phyloP scores from a whole-genome alignment of 2,113 vertebrate genomes.

The Ancistrus triradiatus region DNA sequence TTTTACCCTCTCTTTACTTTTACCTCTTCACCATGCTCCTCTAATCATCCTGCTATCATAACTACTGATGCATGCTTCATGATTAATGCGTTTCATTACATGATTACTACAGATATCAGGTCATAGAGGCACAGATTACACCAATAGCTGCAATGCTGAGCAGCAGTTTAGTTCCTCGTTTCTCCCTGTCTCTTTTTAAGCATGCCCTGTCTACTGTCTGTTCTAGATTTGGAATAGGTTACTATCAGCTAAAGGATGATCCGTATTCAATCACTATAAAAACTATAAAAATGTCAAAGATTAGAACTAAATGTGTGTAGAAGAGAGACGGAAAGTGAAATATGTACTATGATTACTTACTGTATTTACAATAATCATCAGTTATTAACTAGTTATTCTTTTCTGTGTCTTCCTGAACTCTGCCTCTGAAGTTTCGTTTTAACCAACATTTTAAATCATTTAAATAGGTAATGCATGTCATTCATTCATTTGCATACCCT shows the following conservation, averaged over 20 bases:
- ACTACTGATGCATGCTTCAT: constrained; percentile 37
- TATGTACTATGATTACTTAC: no score
- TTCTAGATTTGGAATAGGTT: constrained; percentile 81
- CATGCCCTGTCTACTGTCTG: constrained; percentile 65
- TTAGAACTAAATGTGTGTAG: no score
- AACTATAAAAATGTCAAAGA: constrained; percentile 97
- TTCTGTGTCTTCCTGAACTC: no score
- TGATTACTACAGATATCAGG: constrained; percentile 68
- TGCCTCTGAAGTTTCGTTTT: no score
- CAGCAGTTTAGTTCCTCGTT: constrained; percentile 73
- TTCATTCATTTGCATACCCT: no score
- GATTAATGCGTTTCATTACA: constrained; percentile 63
- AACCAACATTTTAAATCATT: no score
- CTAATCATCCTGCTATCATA: constrained; percentile 13
- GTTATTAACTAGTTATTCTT: no score
- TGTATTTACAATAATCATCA: no score
- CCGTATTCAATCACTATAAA: constrained; percentile 94
- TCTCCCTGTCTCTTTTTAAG: constrained; percentile 68
- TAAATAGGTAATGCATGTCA: no score
- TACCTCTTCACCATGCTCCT: no score
- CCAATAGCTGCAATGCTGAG: constrained; percentile 70
- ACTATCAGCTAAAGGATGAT: constrained; percentile 78
- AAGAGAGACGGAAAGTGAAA: no score
- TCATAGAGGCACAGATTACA: constrained; percentile 70
- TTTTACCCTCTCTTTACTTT: no score